A percentile compares a stretch with the other conserved stretches of the same genome.
Evolutionary conservation across 2,113 vertebrate species (phyloP).

Genomic region (Gambusia holbrooki): DNA sequence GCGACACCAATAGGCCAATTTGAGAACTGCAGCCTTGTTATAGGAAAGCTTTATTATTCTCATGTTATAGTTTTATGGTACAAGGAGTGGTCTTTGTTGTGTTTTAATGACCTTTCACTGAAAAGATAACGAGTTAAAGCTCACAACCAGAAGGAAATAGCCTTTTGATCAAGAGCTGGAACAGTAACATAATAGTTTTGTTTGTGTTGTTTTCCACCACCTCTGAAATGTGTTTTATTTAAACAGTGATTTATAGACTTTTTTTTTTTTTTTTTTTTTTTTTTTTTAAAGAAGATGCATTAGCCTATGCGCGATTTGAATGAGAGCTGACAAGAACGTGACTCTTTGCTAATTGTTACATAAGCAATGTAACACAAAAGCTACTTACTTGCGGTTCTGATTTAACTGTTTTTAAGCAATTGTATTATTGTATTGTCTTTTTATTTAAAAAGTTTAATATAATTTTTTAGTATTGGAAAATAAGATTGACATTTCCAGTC

Average conservation of each 20-base stretch:
- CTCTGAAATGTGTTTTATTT: background rate
- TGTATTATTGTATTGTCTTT: background rate
- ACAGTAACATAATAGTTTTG: background rate
- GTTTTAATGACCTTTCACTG: conserved; percentile 13
- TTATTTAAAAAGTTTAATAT: background rate
- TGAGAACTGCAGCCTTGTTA: background rate
- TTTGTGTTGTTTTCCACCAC: background rate
- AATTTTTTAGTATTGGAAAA: background rate
- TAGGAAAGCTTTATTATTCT: background rate
- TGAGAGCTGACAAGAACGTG: background rate
- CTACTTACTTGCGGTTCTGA: background rate
- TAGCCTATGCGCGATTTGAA: background rate
- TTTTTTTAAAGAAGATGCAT: background rate
- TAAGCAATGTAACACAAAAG: background rate
- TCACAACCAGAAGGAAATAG: background rate
- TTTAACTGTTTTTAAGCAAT: background rate
- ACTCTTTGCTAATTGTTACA: conserved; percentile 2
- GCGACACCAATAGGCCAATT: conserved; percentile 37
- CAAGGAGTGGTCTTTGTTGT: background rate
- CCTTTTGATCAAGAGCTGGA: background rate
- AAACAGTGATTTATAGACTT: background rate
- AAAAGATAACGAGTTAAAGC: background rate
- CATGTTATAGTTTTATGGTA: background rate
- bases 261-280: too few relatives aligned
- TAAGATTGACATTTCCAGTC: background rate